phyloP scores from a whole-genome alignment of 2,888 invertebrate species.

The Conops quadrifasciatus region DNA sequence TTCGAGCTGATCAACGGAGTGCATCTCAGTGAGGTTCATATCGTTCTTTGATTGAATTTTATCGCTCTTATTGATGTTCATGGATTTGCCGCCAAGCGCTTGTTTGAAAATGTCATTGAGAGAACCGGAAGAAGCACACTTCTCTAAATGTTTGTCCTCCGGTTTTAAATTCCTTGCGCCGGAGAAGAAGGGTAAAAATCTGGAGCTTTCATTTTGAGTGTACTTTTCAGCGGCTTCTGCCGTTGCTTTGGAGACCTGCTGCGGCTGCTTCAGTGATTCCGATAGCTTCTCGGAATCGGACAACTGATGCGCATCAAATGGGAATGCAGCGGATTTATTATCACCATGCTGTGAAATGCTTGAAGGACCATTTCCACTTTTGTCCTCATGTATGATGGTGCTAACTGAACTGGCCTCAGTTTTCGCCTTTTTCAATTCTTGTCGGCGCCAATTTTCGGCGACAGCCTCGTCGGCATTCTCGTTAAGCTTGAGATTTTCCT shows the following conservation, averaged over 20 bases:
- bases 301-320: slow-evolving; percentile 48
- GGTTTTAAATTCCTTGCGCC: slow-evolving; percentile 33
- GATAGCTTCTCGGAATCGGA: slow-evolving; percentile 36
- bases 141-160: slow-evolving; percentile 41
- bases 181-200: slow-evolving; percentile 47
- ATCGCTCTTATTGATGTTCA: slow-evolving; percentile 26
- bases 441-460: slow-evolving; percentile 33
- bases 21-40: slow-evolving; percentile 51
- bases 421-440: too few relatives aligned
- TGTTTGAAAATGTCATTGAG: slow-evolving; percentile 61
- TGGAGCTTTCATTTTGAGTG: slow-evolving; percentile 40
- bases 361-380: slow-evolving; percentile 19
- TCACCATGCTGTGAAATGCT: slow-evolving; percentile 23
- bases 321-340: slow-evolving; percentile 45
- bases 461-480: slow-evolving; percentile 41
- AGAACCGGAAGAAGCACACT: slow-evolving; percentile 52
- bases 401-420: slow-evolving; percentile 32
- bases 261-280: slow-evolving; percentile 1
- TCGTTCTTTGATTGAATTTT: slow-evolving; percentile 14
- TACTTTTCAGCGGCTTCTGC: slow-evolving; percentile 23
- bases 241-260: slow-evolving; percentile 25
- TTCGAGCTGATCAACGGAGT: slow-evolving; percentile 59
- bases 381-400: slow-evolving; percentile 31
- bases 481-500: slow-evolving; percentile 46
- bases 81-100: slow-evolving; percentile 49